Evolutionary conservation across 2,113 vertebrate genomes (phyloP), one percentile per base, ranked within the genome.

Genomic region (Ciconia stormi): DNA sequence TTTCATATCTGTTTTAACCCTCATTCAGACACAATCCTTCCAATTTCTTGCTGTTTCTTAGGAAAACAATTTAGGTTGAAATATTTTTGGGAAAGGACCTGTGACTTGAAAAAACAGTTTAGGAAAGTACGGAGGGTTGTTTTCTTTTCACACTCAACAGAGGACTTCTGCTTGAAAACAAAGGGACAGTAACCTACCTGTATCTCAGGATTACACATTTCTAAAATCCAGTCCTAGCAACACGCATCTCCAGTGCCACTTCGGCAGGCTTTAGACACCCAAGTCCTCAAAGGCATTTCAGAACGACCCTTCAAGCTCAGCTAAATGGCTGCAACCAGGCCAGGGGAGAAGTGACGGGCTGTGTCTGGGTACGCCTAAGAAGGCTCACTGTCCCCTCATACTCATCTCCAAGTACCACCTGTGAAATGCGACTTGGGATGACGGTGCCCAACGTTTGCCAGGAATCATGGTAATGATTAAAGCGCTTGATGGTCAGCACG

Each of bases 401-500:
- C 38, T 47, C 67, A 40, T 36, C 53, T 67, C n/a, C 53, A 62
- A 22, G 19, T 32, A 53, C 20, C 29, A n/a, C 2, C 40, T 32
- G 34, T 47, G 34, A 69, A 55, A 32, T 6, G 6, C 7, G 7
- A 69, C 4, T 22, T 5, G 9, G 34, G 23, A 47, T 40, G 40
- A 22, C 2, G 8, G 16, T 52, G 38, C 46, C 46, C 82, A 73
- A 6, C 0, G 1, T 53, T 46, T 66, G 34, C 53, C 53, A 17
- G 49, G 12, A 29, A 38, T 36, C 7, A 8, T 3, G 19, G 22
- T 9, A 27, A 42, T 2, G 11, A 58, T 9, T 38, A 46, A 66
- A 61, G 46, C 0, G 0, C 46, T 7, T 3, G 11, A n/a, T 12
- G 20, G 52, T 18, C 34, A 53, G 36, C 20, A 47, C 4, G 1